Base-by-base conservation (phyloP, 2,888 invertebrate species). In the Lathronympha strigana region DNA sequence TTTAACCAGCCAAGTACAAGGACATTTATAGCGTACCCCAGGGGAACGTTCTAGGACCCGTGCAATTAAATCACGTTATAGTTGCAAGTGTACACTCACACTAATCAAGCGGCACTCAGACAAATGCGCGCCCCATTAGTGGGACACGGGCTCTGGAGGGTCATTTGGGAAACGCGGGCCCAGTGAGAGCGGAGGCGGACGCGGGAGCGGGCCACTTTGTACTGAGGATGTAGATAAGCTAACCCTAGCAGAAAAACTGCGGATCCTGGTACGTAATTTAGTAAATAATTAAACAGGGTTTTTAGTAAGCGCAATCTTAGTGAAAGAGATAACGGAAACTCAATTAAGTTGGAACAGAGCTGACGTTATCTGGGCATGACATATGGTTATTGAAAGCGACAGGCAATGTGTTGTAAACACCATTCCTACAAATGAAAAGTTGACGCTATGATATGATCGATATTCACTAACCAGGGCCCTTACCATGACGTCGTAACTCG, bases 41-140 rank as follows among this genome's bases (percentile, higher is more conserved):
- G 23, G 47, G 43, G 47, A 47, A n/a, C n/a, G 47, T 23, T 47
- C 47, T 47, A 23, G 23, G 47, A 47, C 50, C 53, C 33, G 11
- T 13, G 13, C 58, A 64, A 64, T 64, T 60, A 64, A 60, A 60
- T 64, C 64, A 58, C 36, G 51, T 43, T 45, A 36, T 63, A 57
- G 31, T 50, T 57, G 49, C 61, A 61, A 62, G 57, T 43, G 51
- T 53, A 60, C 45, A 60, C 31, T 55, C 55, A 71, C 69, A 68
- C 69, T 70, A 75, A 75, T 72, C 73, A 74, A 73, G 68, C 67
- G 57, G 66, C 61, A 64, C 68, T 68, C 70, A 62, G 70, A 72
- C 73, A 73, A 72, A 72, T 71, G 73, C 70, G 66, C 55, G 72
- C 61, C 72, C 73, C 74, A 73, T 76, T 76, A 75, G 63, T 68